Percentiles rank a stretch among this genome's conserved stretches.
These are phyloP conservation scores for Urocyon cinereoargenteus DNA, from an alignment of 2,797 vertebrate species.

Conservation along the genomic window DNA sequence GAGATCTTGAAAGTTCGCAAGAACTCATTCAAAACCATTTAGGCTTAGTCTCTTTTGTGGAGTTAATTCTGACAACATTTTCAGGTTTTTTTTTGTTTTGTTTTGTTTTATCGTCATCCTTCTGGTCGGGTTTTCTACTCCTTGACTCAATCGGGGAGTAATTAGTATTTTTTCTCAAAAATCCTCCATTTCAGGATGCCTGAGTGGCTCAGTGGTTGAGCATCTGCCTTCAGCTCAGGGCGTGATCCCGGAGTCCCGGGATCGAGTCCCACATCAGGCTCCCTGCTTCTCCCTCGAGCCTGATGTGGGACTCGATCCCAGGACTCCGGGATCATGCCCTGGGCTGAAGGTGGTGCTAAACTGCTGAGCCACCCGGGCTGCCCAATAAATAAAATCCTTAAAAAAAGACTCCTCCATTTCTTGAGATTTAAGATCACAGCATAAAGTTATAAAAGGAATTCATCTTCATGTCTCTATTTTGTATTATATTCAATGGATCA, in stretches of 20 bases:
- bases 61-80: not conserved
- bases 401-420: not conserved
- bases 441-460: not conserved
- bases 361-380: too few relatives aligned
- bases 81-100: not conserved
- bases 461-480: not conserved
- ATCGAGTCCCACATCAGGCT: too few relatives aligned
- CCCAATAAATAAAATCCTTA: too few relatives aligned
- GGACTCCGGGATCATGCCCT: too few relatives aligned
- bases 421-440: not conserved
- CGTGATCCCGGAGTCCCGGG: too few relatives aligned
- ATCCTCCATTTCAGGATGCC: not conserved
- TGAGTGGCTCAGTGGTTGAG: too few relatives aligned
- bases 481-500: not conserved
- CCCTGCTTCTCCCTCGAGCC: too few relatives aligned
- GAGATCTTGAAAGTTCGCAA: not conserved
- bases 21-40: not conserved
- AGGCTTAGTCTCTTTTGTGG: not conserved
- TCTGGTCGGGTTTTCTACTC: not conserved
- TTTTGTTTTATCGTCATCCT: not conserved
- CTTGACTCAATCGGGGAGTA: not conserved
- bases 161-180: constrained; percentile 1
- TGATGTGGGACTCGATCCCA: too few relatives aligned
- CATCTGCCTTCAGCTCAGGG: too few relatives aligned
- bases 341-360: too few relatives aligned